Base-by-base conservation (phyloP, 2,888 invertebrate species). In the Hipparchia sbordonii region DNA sequence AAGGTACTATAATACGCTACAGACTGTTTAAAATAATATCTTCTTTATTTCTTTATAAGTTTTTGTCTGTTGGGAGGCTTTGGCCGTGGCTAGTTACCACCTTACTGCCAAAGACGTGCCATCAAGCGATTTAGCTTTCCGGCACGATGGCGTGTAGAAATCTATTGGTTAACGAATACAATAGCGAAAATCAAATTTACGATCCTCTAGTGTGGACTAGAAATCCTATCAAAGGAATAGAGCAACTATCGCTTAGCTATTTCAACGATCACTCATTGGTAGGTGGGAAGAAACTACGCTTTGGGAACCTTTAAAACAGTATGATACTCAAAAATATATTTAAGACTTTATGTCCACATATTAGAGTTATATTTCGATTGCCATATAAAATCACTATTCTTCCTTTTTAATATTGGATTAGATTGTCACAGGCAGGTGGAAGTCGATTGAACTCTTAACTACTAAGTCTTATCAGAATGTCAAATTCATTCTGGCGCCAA, bases 381-480 rank as follows among this genome's bases (percentile, higher is more conserved):
- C 5, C 13, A 33, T 4, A 1, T 39, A 6, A 13, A 57, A 7
- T 9, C 51, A 13, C 13, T 33, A 61, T 48, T 70, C 45, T 7
- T 70, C 59, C 69, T 23, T 67, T 71, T 63, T 56, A 54, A 45
- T 9, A 51, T 39, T 71, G 67, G 0, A 52, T 46, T 12, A 61
- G 10, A 71, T 73, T 81, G 81, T 79, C 80, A 78, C 67, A 74
- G 74, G 71, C 80, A 81, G 80, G 79, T 82, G 78, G 77, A 77
- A 77, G 75, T 74, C 72, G 74, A 76, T 77, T 75, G 76, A 74
- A 77, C 76, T 51, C 69, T 72, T 74, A 78, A 77, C 78, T 79
- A 79, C 79, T 77, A 77, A 76, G 77, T 79, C 77, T 79, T 77
- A 80, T 79, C 77, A 73, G 76, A 78, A 81, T 80, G 80, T 80